Base-by-base conservation (phyloP, 53 echinoderm and acorn worm genomes). In the Antedon mediterranea region DNA sequence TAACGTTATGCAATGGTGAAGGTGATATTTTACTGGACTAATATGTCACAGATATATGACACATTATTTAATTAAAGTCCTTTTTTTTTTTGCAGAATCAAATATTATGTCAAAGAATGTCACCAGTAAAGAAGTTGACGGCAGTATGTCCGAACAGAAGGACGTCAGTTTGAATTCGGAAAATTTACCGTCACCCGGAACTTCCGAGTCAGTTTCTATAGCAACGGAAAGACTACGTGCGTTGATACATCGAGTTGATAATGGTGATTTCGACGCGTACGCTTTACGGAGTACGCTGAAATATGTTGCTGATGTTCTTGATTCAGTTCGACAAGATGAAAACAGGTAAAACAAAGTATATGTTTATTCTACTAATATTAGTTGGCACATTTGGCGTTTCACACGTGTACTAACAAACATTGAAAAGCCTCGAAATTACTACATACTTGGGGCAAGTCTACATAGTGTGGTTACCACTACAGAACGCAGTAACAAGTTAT, bases 291-390 rank as follows among this genome's bases (percentile, higher is more conserved):
- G 89, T 28, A 97, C 92, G 70, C 73, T 97, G 77, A 84, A 97
- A 76, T 97, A 92, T 74, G 97, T 90, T 30, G 97, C 89, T 28
- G 79, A 83, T 34, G 97, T 97, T 7, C 79, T 97, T 27, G 97
- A 97, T 43, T 75, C 84, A n/a, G 80, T 97, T 9, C 79, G 83
- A 75, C 75, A 34, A 13, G 87, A 87, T 43, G 71, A 79, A 31
- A 87, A 79, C 75, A 87, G 87, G 87, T 87, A 75, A 75, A n/a
- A n/a, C n/a, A n/a, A n/a, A n/a, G n/a, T n/a, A n/a, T n/a, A n/a
- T n/a, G n/a, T n/a, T n/a, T n/a, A n/a, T n/a, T n/a, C n/a, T n/a
- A n/a, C n/a, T n/a, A n/a, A n/a, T n/a, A n/a, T n/a, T n/a, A n/a
- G n/a, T n/a, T n/a, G n/a, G n/a, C n/a, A n/a, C n/a, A n/a, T n/a